Conservation (phyloP, 35 echinoderm and acorn worm species). For the Patiria miniata region DNA sequence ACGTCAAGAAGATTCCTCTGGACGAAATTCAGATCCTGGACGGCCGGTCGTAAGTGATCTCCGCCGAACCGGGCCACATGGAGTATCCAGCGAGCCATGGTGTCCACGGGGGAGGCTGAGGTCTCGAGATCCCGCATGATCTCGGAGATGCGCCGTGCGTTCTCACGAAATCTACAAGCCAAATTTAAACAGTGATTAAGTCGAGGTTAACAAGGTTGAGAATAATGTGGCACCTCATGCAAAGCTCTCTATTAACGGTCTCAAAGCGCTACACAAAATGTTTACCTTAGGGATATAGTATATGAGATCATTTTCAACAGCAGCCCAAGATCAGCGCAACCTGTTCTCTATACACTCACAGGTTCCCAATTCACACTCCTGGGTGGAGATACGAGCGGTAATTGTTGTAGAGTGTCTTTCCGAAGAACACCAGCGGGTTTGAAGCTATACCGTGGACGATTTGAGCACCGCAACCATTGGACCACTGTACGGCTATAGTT, state of each 20-base stretch:
- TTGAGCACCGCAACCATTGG: too few species aligned
- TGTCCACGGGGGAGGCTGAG: background rate
- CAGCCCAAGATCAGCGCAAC: too few species aligned
- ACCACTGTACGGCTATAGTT: too few species aligned
- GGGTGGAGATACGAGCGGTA: too few species aligned
- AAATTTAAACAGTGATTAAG: background rate
- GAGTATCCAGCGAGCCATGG: background rate
- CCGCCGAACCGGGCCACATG: constrained; percentile 10
- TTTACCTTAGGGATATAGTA: background rate
- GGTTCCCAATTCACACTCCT: background rate
- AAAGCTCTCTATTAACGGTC: background rate
- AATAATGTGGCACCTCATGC: background rate
- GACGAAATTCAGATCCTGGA: background rate
- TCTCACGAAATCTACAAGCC: background rate
- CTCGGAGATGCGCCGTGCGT: background rate
- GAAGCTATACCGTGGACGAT: too few species aligned
- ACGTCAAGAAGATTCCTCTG: constrained; percentile 12
- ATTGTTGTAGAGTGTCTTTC: too few species aligned
- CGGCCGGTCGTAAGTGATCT: background rate
- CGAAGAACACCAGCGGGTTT: too few species aligned
- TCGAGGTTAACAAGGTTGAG: background rate
- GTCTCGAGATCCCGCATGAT: background rate
- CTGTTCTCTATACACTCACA: background rate
- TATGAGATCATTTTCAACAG: background rate
- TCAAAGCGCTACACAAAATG: background rate